A percentile compares a stretch with the other conserved stretches of the same genome.
phyloP scores from a whole-genome alignment of 2,113 vertebrate species.

The Pampusana beccarii region DNA sequence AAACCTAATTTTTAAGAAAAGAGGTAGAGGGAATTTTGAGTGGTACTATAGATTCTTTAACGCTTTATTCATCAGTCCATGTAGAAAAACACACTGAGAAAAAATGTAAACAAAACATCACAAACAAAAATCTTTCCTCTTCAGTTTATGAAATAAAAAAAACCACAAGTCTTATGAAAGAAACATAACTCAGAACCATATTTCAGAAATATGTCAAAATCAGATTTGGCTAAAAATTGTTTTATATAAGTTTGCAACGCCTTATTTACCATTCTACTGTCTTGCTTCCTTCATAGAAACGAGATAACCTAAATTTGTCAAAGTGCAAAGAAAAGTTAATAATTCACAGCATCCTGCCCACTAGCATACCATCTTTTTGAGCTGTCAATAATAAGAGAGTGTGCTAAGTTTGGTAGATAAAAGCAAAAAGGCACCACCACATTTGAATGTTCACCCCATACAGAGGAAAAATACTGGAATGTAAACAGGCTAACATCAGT shows the following conservation, averaged over 20 bases:
- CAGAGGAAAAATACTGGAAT: conserved; percentile 32
- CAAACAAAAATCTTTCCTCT: not conserved
- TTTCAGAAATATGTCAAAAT: not conserved
- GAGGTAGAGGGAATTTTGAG: not conserved
- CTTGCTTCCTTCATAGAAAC: conserved; percentile 11
- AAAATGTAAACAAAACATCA: not conserved
- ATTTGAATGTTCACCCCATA: conserved; percentile 44
- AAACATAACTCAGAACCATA: not conserved
- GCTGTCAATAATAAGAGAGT: not conserved
- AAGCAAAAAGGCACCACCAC: not conserved
- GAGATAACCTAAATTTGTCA: conserved; percentile 53
- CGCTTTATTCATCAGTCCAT: not conserved
- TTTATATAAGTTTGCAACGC: not conserved
- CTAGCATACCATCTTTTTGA: conserved; percentile 36
- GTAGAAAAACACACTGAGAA: not conserved
- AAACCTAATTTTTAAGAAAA: not conserved
- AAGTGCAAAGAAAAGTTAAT: conserved; percentile 31
- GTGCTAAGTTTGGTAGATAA: not conserved
- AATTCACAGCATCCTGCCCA: conserved; percentile 37
- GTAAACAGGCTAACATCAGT: conserved; percentile 56
- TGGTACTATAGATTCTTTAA: not conserved
- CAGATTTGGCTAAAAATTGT: not conserved
- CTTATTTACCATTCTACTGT: not conserved
- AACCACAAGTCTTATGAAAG: not conserved
- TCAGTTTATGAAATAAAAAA: not conserved